These are phyloP conservation scores for Athetis lepigone DNA, from an alignment of 2,888 invertebrate species.

Conservation along the genomic window DNA sequence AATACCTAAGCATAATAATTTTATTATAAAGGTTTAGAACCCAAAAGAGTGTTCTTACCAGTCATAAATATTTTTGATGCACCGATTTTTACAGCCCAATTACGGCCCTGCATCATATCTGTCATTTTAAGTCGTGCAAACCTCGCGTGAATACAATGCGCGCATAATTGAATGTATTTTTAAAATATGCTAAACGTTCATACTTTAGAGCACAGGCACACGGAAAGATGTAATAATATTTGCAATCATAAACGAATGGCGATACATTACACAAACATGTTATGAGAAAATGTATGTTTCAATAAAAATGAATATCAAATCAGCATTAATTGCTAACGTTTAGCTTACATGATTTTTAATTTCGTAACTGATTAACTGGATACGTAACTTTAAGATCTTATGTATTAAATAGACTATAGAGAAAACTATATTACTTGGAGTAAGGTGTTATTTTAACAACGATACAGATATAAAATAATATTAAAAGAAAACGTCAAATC, in stretches of 20 bases:
- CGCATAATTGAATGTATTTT: slow-evolving; percentile 32
- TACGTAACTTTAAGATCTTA: background rate
- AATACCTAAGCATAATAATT: too few species aligned
- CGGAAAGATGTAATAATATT: slow-evolving; percentile 42
- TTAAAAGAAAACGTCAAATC: too few species aligned
- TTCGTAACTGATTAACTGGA: slow-evolving; percentile 2
- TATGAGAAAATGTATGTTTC: slow-evolving; percentile 29
- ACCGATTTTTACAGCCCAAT: slow-evolving; percentile 16
- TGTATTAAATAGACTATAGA: too few species aligned
- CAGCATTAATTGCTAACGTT: slow-evolving; percentile 19
- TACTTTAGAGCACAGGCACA: slow-evolving; percentile 37
- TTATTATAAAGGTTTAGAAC: too few species aligned
- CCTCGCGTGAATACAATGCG: slow-evolving; percentile 40
- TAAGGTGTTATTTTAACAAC: too few species aligned
- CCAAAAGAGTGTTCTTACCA: too few species aligned
- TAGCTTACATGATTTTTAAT: slow-evolving; percentile 33
- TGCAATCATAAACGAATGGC: slow-evolving; percentile 21
- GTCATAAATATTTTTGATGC: too few species aligned
- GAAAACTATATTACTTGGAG: too few species aligned
- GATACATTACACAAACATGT: slow-evolving; percentile 19
- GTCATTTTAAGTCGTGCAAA: slow-evolving; percentile 45
- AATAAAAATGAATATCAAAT: slow-evolving; percentile 35
- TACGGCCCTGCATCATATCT: slow-evolving; percentile 37
- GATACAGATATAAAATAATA: too few species aligned
- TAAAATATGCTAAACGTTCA: slow-evolving; percentile 44